Evolutionary conservation across 2,888 invertebrate species (phyloP).

Genomic region (Eupithecia inturbata): DNA sequence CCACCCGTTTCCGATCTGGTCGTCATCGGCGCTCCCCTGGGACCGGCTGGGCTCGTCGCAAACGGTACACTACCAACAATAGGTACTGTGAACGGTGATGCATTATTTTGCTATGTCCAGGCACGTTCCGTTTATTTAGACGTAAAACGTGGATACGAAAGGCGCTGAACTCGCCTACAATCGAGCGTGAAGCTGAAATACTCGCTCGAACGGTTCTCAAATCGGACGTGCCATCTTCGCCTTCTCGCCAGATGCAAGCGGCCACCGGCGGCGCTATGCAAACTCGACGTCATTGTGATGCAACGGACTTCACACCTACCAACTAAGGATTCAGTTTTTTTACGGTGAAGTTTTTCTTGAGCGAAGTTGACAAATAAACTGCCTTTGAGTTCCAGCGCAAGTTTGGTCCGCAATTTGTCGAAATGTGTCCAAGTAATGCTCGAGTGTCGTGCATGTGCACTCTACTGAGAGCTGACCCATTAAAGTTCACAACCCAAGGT

Average conservation of each 20-base stretch:
- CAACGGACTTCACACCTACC: constrained; percentile 1
- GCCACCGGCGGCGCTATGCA: constrained; percentile 18
- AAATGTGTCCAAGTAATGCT: constrained; percentile 14
- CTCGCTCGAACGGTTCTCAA: constrained; percentile 43
- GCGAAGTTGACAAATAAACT: constrained; percentile 24
- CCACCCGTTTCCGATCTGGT: neutral
- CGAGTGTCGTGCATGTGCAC: constrained; percentile 9
- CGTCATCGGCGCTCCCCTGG: neutral
- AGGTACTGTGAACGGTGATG: constrained; percentile 23
- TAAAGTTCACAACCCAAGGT: constrained; percentile 18
- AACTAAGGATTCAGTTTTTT: constrained; percentile 20
- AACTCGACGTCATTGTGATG: constrained; percentile 30
- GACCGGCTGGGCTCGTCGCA: constrained; percentile 6
- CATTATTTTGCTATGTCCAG: constrained; percentile 39
- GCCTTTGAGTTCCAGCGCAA: constrained; percentile 14
- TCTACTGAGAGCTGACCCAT: constrained; percentile 25
- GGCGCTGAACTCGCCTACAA: constrained; percentile 40
- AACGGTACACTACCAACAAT: constrained; percentile 7
- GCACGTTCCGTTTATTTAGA: constrained; percentile 46
- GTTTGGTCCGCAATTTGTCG: constrained; percentile 18
- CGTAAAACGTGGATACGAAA: constrained; percentile 44
- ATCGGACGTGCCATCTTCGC: constrained; percentile 39
- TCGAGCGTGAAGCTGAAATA: constrained; percentile 46
- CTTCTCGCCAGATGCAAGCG: constrained; percentile 33
- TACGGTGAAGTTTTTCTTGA: constrained; percentile 15